phyloP scores from a whole-genome alignment of 2,888 invertebrate species.

The Sinelater perroti region DNA sequence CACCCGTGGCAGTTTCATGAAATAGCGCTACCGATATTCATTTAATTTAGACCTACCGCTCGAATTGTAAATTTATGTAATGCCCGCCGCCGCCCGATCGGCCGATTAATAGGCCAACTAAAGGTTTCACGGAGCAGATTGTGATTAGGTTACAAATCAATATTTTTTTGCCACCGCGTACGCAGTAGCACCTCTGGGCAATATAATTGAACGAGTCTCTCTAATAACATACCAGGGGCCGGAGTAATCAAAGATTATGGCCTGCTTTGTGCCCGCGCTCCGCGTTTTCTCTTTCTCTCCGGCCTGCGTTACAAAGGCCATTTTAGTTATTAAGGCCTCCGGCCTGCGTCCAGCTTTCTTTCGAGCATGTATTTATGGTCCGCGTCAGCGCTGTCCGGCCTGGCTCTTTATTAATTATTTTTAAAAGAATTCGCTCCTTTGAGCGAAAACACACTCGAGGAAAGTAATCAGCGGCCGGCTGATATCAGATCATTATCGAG shows the following conservation, averaged over 20 bases:
- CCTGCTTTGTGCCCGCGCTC: background rate
- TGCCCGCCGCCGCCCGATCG: slow-evolving; percentile 22
- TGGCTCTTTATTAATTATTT: too few species aligned
- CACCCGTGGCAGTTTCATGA: slow-evolving; percentile 39
- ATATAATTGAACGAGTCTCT: slow-evolving; percentile 37
- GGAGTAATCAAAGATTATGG: slow-evolving; percentile 14
- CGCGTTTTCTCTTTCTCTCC: slow-evolving; percentile 7
- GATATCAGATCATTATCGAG: too few species aligned
- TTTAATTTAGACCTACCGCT: slow-evolving; percentile 26
- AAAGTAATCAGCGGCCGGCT: too few species aligned
- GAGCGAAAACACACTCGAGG: too few species aligned
- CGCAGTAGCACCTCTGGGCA: slow-evolving; percentile 40
- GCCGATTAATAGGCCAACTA: slow-evolving; percentile 17
- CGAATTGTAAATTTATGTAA: slow-evolving; percentile 42
- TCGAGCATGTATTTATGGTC: background rate
- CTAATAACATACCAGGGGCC: slow-evolving; percentile 11
- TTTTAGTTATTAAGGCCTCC: slow-evolving; percentile 1
- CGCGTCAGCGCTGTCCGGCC: too few species aligned
- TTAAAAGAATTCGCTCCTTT: too few species aligned
- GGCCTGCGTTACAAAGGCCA: background rate
- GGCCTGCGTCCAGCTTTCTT: slow-evolving; percentile 2
- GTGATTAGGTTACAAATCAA: slow-evolving; percentile 39
- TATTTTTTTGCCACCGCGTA: slow-evolving; percentile 41
- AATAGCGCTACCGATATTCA: slow-evolving; percentile 42
- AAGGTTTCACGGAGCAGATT: slow-evolving; percentile 27